Percentiles rank a stretch among this genome's conserved stretches.
Conservation (phyloP, 2,797 vertebrate species). For the Lateolabrax maculatus region DNA sequence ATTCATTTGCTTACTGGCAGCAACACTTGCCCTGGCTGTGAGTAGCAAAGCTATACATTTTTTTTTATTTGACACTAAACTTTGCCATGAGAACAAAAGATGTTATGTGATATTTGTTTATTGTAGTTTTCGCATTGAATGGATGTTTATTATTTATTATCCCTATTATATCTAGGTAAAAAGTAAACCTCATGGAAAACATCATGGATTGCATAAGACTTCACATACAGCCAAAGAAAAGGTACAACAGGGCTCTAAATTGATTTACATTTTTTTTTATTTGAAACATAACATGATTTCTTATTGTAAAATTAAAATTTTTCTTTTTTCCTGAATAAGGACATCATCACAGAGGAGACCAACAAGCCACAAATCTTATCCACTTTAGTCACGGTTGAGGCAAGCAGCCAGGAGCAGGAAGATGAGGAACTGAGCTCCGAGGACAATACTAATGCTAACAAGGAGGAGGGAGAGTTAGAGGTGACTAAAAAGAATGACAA, state of each 20-base stretch:
- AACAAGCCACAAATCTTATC: constrained; percentile 69
- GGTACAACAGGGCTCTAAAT: constrained; percentile 61
- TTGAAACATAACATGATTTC: not conserved
- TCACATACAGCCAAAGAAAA: constrained; percentile 70
- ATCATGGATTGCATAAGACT: constrained; percentile 65
- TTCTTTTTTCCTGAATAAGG: constrained; percentile 60
- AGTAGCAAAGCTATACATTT: constrained; percentile 62
- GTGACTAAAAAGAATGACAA: constrained; percentile 52
- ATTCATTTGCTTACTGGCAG: constrained; percentile 76
- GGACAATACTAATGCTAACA: constrained; percentile 59
- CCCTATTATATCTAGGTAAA: constrained; percentile 71
- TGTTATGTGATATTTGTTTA: not conserved
- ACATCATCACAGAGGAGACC: constrained; percentile 59
- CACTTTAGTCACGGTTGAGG: constrained; percentile 75
- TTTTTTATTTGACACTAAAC: constrained; percentile 1
- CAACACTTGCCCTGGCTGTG: constrained; percentile 77
- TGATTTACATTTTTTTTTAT: not conserved
- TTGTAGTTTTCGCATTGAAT: not conserved
- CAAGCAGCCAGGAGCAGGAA: constrained; percentile 74
- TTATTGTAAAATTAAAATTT: not conserved
- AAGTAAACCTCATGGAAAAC: constrained; percentile 79
- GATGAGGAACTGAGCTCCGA: constrained; percentile 77
- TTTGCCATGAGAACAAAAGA: not conserved
- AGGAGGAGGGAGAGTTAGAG: constrained; percentile 37
- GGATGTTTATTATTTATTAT: not conserved